Base-by-base conservation (phyloP, 2,888 invertebrate genomes). In the Plebejus anna region DNA sequence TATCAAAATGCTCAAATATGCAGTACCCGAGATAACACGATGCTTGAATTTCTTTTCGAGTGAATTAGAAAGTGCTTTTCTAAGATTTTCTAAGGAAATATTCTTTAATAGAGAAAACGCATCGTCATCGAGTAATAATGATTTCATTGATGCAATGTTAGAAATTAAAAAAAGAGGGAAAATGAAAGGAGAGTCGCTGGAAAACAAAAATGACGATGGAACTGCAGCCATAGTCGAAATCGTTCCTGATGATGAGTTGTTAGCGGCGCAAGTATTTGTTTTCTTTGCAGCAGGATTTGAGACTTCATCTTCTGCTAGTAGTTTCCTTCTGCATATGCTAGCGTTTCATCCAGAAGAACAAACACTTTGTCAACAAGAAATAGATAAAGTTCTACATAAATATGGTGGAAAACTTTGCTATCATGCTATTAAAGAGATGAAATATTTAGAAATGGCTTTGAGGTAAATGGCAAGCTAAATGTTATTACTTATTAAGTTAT, bases 241-340 rank as follows among this genome's bases (percentile, higher is more conserved):
- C 66, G 88, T 89, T 82, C 79, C 90, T 76, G 87, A 83, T 76
- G 88, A 90, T 75, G 75, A 84, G 75, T 75, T 90, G 72, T 84
- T 91, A 84, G 87, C 87, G 38, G 90, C 91, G 4, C 92, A 91
- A 84, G 89, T 88, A 0, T 90, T 90, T 80, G 86, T 91, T 5
- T 92, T 78, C 32, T 78, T 78, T 16, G 55, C 71, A 32, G 78
- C 70, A 11, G 78, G 78, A 0, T 78, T 76, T 91, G 94, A 94
- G 82, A 94, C 94, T 1, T 94, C 94, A 0, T 92, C 94, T 0
- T 90, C 92, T 3, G 88, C 92, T 5, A 88, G 94, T 1, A 92
- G 92, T 84, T 92, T 89, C 75, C 86, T 90, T 13, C 82, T 92
- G 7, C 94, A 93, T 80, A 88, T 90, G 79, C 81, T 94, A 22